phyloP scores from a whole-genome alignment of 37 sponge, comb jelly and placozoan species.

The Cliona cf. orientalis region DNA sequence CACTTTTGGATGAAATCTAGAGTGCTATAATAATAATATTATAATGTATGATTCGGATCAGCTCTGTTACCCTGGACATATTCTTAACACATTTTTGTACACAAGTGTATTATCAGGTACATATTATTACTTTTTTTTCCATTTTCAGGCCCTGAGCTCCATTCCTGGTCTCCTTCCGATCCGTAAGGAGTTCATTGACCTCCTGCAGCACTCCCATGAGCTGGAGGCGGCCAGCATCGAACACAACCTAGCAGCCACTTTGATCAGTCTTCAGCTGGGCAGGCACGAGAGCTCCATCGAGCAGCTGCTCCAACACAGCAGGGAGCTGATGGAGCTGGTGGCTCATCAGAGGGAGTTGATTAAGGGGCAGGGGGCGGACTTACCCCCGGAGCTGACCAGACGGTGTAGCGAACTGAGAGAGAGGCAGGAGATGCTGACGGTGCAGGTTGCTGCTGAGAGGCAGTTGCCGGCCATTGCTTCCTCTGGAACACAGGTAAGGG shows the following conservation, averaged over 20 bases:
- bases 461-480: neutral
- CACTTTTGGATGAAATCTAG: neutral
- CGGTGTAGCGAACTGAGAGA: conserved; percentile 1
- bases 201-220: conserved; percentile 26
- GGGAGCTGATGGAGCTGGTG: conserved; percentile 12
- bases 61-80: no score
- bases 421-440: conserved; percentile 12
- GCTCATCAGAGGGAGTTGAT: conserved; percentile 43
- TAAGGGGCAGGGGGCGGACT: conserved; percentile 1
- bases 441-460: conserved; percentile 17
- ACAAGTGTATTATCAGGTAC: no score
- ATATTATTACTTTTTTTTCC: neutral
- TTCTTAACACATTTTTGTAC: no score
- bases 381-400: conserved; percentile 16
- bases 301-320: conserved; percentile 49
- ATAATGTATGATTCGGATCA: no score
- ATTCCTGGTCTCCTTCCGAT: conserved; percentile 7
- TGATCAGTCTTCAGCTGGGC: conserved; percentile 15
- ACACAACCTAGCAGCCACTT: conserved; percentile 17
- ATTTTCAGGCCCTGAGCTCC: neutral
- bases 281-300: conserved; percentile 26
- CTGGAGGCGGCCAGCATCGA: conserved; percentile 28
- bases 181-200: conserved; percentile 36
- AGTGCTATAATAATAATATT: neutral
- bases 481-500: neutral